These are phyloP conservation scores for Mellivora capensis DNA, from an alignment of 2,113 vertebrate genomes.

Conservation along the genomic window DNA sequence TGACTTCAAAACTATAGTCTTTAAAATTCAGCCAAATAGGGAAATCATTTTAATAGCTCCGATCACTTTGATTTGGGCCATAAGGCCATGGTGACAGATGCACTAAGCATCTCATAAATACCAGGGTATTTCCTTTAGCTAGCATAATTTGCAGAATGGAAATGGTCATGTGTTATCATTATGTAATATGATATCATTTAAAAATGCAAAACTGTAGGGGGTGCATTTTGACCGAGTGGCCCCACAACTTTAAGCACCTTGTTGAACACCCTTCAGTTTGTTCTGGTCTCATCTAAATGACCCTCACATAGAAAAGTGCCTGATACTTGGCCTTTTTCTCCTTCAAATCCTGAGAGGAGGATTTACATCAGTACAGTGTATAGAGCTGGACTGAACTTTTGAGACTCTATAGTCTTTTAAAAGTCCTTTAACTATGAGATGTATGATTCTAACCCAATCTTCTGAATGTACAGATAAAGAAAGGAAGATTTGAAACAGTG, in stretches of 20 bases:
- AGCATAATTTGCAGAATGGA: conserved; percentile 34
- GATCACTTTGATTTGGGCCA: conserved; percentile 71
- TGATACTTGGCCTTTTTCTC: conserved; percentile 26
- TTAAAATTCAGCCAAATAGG: conserved; percentile 66
- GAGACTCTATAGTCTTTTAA: conserved; percentile 6
- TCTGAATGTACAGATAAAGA: neutral
- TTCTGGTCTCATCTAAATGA: conserved; percentile 9
- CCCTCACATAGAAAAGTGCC: neutral
- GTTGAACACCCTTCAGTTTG: neutral
- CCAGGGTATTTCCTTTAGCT: conserved; percentile 57
- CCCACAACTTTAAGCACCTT: neutral
- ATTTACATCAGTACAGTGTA: neutral
- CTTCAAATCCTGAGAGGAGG: conserved; percentile 33
- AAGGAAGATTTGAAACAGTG: neutral
- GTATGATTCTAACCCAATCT: neutral
- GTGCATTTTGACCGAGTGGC: neutral
- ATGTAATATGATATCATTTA: conserved; percentile 66
- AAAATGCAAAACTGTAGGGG: conserved; percentile 23
- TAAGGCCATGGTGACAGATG: conserved; percentile 61
- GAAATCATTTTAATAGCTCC: conserved; percentile 74
- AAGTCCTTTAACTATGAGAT: neutral
- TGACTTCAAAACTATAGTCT: conserved; percentile 65
- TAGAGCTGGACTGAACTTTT: neutral
- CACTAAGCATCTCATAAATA: conserved; percentile 61
- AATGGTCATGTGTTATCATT: conserved; percentile 55